Base-by-base conservation (phyloP, 2,113 vertebrate species). In the Stegostoma tigrinum region DNA sequence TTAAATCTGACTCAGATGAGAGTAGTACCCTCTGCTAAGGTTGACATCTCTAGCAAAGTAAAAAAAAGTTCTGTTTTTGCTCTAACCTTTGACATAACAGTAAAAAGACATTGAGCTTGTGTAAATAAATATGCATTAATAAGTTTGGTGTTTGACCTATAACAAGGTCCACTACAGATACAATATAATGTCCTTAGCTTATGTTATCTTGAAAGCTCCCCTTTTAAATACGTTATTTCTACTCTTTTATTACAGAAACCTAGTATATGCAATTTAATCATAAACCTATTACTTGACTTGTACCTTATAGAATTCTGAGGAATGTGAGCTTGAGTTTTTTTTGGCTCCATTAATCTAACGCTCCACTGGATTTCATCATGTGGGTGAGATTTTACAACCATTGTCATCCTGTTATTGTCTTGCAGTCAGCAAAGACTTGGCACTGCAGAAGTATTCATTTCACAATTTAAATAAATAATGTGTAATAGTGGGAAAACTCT, bases 321-420 rank as follows among this genome's bases (percentile, higher is more conserved):
- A 93, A 93, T 67, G 19, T 66, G 61, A 42, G 34, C 89, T 23
- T 91, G 24, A 91, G 23, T 93, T 93, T 24, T 83, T 21, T 93
- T 93, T 67, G 61, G 17, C n/a, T 66, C 89, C 21, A 66, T 66
- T 93, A 93, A 67, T 91, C 89, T 66, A 93, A 93, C 55, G 34
- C 89, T 93, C n/a, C 55, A 93, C 34, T 93, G 89, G 55, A 66
- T 93, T 93, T 93, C 61, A 93, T 93, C 34, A 66, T 93, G 34
- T 93, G 42, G 64, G 89, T 93, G 89, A 66, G 89, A 93, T 93
- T 66, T 67, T 93, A 93, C 55, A 93, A 66, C 89, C 23, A 17
- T 66, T 93, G 89, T 23, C 61, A 93, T 67, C 89, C 64, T 64
- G n/a, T 93, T 93, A 48, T 87, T 87, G 34, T 38, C 34, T 93